Base-by-base conservation (phyloP, 2,888 invertebrate genomes). In the Euproctis similis region DNA sequence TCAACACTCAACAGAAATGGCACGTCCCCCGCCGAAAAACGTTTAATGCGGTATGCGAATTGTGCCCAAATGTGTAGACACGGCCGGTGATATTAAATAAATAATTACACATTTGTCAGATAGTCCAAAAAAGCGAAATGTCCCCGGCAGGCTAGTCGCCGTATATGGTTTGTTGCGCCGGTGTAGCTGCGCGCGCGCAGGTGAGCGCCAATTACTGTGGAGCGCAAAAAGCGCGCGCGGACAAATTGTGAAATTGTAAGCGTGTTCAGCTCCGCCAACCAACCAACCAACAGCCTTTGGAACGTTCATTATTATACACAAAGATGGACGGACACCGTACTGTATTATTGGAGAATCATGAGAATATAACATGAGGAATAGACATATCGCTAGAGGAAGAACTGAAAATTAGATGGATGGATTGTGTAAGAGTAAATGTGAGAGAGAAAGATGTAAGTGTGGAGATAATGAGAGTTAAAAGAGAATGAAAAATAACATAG, bases 81-180 rank as follows among this genome's bases (percentile, higher is more conserved):
- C 47, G 51, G n/a, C 53, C 51, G 66, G 60, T 63, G 69, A 74
- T 80, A 82, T 82, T 80, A 81, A 81, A 82, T 82, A 82, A 80
- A 82, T 84, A 82, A 82, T 84, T 82, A 82, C 80, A 80, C 82
- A 84, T 84, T 84, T 84, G 82, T 84, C 82, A 81, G 77, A 74
- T 78, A 70, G 57, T 59, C 63, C 69, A 76, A 82, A 81, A 78
- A 81, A 82, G 75, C 70, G 59, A 65, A 68, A 65, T 69, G 73
- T 62, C 65, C 59, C 59, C 53, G 64, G 53, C 59, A 51, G 53
- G 42, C 70, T 36, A 46, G 68, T 59, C 59, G 56, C 82, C 81
- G 56, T 82, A 78, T 82, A 75, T 67, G 82, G 82, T 36, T 41
- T 48, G 59, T 48, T 45, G 52, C 57, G 67, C 58, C 53, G 59